Evolutionary conservation across 2,113 vertebrate genomes (phyloP).

Genomic region (Nannospalax galili): DNA sequence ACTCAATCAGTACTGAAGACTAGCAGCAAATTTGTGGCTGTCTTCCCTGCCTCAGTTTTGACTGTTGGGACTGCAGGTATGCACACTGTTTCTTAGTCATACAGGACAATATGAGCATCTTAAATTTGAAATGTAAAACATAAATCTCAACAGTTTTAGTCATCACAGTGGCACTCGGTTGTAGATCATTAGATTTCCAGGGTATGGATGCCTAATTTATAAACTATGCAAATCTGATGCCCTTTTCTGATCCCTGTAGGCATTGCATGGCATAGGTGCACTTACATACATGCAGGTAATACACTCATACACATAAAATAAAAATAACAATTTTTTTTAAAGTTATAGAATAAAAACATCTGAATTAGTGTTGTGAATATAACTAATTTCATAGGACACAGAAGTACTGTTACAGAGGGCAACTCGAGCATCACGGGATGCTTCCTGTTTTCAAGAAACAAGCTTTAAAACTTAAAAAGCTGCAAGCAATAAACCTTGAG

Average conservation of each 20-base stretch:
- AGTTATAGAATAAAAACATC: constrained; percentile 9
- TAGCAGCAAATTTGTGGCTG: background rate
- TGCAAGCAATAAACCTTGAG: background rate
- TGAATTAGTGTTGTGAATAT: background rate
- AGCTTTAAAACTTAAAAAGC: background rate
- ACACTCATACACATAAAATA: background rate
- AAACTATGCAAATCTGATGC: background rate
- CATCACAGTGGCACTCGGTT: background rate
- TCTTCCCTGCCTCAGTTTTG: background rate
- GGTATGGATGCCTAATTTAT: background rate
- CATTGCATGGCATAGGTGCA: no score
- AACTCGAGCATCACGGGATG: background rate
- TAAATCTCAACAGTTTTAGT: background rate
- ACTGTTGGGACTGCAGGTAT: background rate
- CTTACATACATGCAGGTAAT: background rate
- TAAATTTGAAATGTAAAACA: background rate
- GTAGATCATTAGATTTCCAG: background rate
- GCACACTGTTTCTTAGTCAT: background rate
- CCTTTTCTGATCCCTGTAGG: no score
- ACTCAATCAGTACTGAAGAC: no score
- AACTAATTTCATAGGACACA: background rate
- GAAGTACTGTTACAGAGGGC: background rate
- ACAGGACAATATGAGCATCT: background rate
- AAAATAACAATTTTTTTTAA: background rate
- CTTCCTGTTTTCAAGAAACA: background rate